Base-by-base conservation (phyloP, 2,113 vertebrate genomes). In the Brachyhypopomus occidentalis region DNA sequence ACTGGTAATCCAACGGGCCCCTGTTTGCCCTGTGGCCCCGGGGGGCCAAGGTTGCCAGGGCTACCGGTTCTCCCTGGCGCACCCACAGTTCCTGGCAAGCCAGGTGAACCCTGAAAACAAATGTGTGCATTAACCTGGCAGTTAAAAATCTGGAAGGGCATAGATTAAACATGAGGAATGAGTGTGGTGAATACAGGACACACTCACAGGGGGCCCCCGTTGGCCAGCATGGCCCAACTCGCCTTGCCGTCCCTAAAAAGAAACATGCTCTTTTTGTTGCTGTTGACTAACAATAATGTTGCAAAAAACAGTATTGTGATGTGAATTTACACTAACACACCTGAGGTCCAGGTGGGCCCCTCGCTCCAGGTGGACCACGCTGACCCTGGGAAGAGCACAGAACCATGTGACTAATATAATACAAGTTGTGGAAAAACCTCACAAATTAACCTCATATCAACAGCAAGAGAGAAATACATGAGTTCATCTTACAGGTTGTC, bases 1-100 rank as follows among this genome's bases (percentile, higher is more conserved):
- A 95, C 95, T 86, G 82, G 92, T 86, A 92, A 92, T 79, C 94
- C 95, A 70, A 73, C 60, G 0, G 56, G 89, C 38, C 94, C 94
- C 16, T 73, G 41, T 63, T 75, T 77, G 9, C 94, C 94, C 0
- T 59, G 5, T 2, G 16, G 67, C 25, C 94, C 94, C n/a, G 60
- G 73, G 27, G 79, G 14, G 0, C 94, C 94, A 0, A 11, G 22
- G 14, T 89, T 91, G 67, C 94, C 95, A 0, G 52, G 71, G 2
- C 55, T 77, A 3, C 95, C 95, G 34, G 66, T 72, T 14, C 90
- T 94, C 17, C 95, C 95, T 0, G 86, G 76, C n/a, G 78, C 0
- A 0, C 94, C 95, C 0, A 87, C 84, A 82, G 45, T 12, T 0
- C 94, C 95, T 6, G 48, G 83, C 0, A 3, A 17, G 1, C 94